Percentiles rank a stretch among this genome's conserved stretches.
These are phyloP conservation scores for Tyto alba DNA, from an alignment of 2,113 vertebrate species.

Conservation along the genomic window DNA sequence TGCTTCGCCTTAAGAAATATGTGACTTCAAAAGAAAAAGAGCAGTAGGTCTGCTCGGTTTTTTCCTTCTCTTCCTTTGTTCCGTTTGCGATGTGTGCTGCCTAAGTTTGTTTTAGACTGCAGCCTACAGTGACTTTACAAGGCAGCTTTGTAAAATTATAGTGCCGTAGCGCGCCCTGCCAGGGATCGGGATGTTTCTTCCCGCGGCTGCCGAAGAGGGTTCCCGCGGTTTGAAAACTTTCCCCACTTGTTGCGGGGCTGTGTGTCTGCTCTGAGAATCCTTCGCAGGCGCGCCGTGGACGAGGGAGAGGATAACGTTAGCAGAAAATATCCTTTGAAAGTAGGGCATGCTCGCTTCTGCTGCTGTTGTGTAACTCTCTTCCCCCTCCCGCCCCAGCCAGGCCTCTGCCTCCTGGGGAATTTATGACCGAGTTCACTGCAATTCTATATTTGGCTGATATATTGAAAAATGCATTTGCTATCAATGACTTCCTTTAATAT, in stretches of 20 bases:
- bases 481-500: constrained; percentile 30
- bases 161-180: background rate
- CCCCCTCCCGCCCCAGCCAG: background rate
- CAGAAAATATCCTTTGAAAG: background rate
- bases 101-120: background rate
- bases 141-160: background rate
- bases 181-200: background rate
- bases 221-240: fast-evolving
- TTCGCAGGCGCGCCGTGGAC: background rate
- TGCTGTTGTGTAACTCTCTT: background rate
- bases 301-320: background rate
- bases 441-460: constrained; percentile 15
- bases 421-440: background rate
- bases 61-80: background rate
- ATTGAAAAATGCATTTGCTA: constrained; percentile 37
- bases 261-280: background rate
- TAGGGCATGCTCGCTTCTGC: background rate
- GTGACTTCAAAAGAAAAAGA: constrained; percentile 23
- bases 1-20: constrained; percentile 36
- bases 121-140: background rate
- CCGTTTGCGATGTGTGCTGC: background rate
- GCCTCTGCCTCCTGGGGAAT: constrained; percentile 33
- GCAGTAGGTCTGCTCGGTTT: constrained; percentile 11
- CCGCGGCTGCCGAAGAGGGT: background rate
- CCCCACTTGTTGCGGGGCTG: fast-evolving